Conservation (phyloP, 2,113 vertebrate species). For the Xenus cinereus region DNA sequence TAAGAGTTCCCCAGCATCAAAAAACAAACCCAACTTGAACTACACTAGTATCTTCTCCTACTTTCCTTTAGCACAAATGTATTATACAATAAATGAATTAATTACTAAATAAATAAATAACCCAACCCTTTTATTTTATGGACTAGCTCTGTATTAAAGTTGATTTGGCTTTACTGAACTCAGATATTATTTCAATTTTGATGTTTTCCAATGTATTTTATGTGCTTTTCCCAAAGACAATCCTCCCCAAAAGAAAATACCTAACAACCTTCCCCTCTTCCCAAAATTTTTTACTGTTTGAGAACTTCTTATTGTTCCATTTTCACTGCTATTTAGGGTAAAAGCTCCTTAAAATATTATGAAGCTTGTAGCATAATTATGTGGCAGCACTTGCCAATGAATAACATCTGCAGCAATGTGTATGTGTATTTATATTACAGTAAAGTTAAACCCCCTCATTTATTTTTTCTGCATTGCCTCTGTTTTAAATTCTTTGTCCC, state of each 20-base stretch:
- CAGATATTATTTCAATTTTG: neutral
- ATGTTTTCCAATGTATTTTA: slow-evolving; percentile 10
- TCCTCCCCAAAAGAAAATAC: neutral
- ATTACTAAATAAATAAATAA: neutral
- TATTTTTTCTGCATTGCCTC: slow-evolving; percentile 21
- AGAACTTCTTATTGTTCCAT: slow-evolving; percentile 58
- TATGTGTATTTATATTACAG: slow-evolving; percentile 58
- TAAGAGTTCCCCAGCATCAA: neutral
- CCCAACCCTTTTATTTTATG: neutral
- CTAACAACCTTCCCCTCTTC: neutral
- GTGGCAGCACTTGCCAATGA: slow-evolving; percentile 58
- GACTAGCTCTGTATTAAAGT: neutral
- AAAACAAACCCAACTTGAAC: neutral
- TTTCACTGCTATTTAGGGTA: slow-evolving; percentile 66
- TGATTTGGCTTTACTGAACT: slow-evolving; percentile 35
- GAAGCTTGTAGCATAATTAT: slow-evolving; percentile 61
- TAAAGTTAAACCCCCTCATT: slow-evolving; percentile 46
- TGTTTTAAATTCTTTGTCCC: slow-evolving; percentile 62
- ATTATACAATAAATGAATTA: neutral
- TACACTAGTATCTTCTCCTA: neutral
- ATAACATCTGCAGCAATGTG: slow-evolving; percentile 68
- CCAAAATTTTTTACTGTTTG: neutral
- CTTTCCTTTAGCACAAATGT: slow-evolving; percentile 8
- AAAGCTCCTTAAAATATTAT: slow-evolving; percentile 73
- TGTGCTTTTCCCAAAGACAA: neutral